These are phyloP conservation scores for Nyctibius grandis DNA, from an alignment of 2,797 vertebrate genomes.

Conservation along the genomic window DNA sequence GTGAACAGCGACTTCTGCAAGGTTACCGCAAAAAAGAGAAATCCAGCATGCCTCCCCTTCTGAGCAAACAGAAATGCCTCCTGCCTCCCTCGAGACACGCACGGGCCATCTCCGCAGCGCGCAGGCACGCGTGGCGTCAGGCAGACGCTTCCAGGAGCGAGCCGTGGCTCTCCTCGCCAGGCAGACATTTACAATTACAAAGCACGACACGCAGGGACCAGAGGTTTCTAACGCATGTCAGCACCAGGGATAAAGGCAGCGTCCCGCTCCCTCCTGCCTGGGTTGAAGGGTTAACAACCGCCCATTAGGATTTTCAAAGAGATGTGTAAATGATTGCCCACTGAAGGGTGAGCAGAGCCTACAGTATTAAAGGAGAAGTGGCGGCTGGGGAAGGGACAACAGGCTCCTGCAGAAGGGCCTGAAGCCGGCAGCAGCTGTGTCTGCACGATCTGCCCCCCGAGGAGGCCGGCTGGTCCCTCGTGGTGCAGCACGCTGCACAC, in stretches of 20 bases:
- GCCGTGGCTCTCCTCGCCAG: not conserved
- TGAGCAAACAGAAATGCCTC: not conserved
- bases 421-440: not conserved
- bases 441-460: not conserved
- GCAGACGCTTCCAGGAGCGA: not conserved
- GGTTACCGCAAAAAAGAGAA: not conserved
- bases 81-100: rapidly evolving
- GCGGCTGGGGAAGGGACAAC: not conserved
- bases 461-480: not conserved
- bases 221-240: not conserved
- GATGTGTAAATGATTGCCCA: constrained; percentile 21
- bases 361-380: not conserved
- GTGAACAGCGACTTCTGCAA: not conserved
- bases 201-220: not conserved
- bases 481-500: no score
- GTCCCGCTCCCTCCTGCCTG: not conserved
- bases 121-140: rapidly evolving
- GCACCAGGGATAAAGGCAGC: not conserved
- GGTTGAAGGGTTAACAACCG: not conserved
- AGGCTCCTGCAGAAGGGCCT: not conserved
- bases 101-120: rapidly evolving
- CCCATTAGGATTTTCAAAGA: not conserved
- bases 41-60: not conserved
- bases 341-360: not conserved
- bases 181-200: not conserved